Evolutionary conservation across 2,888 invertebrate genomes (phyloP), one percentile per base, ranked within the genome.

Genomic region (Tenodera sinensis): DNA sequence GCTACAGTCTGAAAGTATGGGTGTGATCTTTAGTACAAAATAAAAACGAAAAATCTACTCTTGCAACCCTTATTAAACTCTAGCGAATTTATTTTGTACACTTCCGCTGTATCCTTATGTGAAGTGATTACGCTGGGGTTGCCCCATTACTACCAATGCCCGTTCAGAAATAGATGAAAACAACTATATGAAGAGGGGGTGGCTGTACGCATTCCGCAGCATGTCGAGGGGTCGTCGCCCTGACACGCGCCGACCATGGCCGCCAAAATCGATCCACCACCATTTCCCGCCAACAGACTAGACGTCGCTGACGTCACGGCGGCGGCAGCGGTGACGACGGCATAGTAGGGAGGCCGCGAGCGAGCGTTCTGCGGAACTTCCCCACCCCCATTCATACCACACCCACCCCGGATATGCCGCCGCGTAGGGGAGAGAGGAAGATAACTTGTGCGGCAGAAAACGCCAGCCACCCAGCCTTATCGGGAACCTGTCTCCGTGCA

Each of bases 321-420:
- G 54, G 25, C 30, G 34, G 14, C 30, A 42, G 34, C 14, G 42
- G 85, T 6, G 90, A 90, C 89, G 89, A 88, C 93, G 93, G 93
- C 94, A 93, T 93, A 93, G 93, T 93, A 93, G 92, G 92, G 91
- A 92, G 91, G 92, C 54, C 20, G 88, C 83, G n/a, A n/a, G n/a
- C n/a, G 30, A 84, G 47, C 28, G 92, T 92, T 8, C 87, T 28
- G 85, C 86, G 12, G 28, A 54, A 84, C 82, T 54, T 28, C 30
- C 84, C 87, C 90, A 83, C 47, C 42, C 81, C 42, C 89, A 83
- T 28, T 87, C 34, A 54, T 88, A n/a, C 85, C 28, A 81, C 81
- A 42, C 28, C 15, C 28, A n/a, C 83, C 14, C 83, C 86, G 54
- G 54, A 27, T 25, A n/a, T 4, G 54, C 20, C 54, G 42, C 27